Percentiles rank a stretch among this genome's conserved stretches.
These are phyloP conservation scores for Pseudomyrmex pallidus DNA, from an alignment of 1,140 invertebrate genomes.

Conservation along the genomic window DNA sequence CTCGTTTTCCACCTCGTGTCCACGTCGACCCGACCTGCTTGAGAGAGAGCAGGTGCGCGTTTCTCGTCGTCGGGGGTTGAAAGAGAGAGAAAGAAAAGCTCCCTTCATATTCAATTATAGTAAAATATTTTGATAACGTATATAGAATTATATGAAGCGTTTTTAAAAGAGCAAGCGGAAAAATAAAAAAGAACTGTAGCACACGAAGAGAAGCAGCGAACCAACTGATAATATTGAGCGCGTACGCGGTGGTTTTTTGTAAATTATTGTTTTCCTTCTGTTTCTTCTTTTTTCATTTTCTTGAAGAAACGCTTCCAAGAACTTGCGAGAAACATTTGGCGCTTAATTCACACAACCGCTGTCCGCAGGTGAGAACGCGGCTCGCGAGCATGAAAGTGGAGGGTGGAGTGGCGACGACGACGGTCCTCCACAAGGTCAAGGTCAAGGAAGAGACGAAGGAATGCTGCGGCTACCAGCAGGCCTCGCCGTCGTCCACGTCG, in stretches of 20 bases:
- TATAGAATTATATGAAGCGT: too few relatives aligned
- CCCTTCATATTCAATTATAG: too few relatives aligned
- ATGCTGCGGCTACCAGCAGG: conserved; percentile 74
- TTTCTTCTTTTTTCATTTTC: too few relatives aligned
- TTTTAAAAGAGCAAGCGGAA: too few relatives aligned
- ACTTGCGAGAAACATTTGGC: background rate
- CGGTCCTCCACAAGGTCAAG: conserved; percentile 81
- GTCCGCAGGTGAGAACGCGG: conserved; percentile 61
- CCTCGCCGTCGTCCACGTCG: conserved; percentile 65
- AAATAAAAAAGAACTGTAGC: too few relatives aligned
- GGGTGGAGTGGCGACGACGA: conserved; percentile 74
- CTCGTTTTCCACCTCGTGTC: conserved; percentile 24
- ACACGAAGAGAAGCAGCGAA: too few relatives aligned
- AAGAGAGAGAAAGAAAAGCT: too few relatives aligned
- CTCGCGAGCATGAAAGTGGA: conserved; percentile 82
- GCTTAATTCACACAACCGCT: background rate
- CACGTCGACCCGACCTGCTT: background rate
- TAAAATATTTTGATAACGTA: too few relatives aligned
- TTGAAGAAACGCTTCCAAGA: background rate
- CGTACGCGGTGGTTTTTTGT: too few relatives aligned
- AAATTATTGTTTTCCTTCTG: too few relatives aligned
- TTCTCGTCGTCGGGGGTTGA: too few relatives aligned
- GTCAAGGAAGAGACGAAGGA: conserved; percentile 83
- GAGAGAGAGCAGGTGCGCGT: conserved; percentile 12
- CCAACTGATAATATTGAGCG: too few relatives aligned